These are phyloP conservation scores for Eulemur mongoz DNA, from an alignment of 2,797 vertebrate genomes.

Conservation along the genomic window DNA sequence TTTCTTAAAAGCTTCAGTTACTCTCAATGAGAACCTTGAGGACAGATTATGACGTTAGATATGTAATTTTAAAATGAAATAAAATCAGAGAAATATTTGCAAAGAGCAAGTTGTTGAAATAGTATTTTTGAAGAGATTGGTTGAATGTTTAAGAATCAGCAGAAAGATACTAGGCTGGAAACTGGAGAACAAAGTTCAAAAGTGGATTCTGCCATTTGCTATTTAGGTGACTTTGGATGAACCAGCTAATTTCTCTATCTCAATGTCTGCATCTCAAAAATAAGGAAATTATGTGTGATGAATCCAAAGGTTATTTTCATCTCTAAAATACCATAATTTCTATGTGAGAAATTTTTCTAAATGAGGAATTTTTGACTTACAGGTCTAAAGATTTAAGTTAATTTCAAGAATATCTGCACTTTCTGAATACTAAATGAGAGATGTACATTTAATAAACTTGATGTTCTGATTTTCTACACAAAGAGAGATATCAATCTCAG, in stretches of 20 bases:
- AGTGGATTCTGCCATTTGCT: neutral
- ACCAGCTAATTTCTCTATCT: neutral
- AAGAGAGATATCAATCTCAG: neutral
- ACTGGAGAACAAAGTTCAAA: neutral
- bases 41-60: neutral
- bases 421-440: neutral
- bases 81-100: neutral
- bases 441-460: neutral
- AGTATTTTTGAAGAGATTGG: neutral
- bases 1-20: neutral
- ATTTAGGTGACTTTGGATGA: neutral
- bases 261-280: neutral
- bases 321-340: neutral
- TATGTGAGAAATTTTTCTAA: neutral
- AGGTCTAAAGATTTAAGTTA: neutral
- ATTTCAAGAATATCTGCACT: neutral
- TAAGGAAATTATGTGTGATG: neutral
- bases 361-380: neutral
- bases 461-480: neutral
- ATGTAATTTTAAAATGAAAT: neutral
- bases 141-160: neutral
- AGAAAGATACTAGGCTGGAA: neutral
- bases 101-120: neutral
- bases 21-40: neutral
- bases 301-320: conserved; percentile 15